Evolutionary conservation across 2,113 vertebrate genomes (phyloP).

Genomic region (Poeciliopsis prolifica): DNA sequence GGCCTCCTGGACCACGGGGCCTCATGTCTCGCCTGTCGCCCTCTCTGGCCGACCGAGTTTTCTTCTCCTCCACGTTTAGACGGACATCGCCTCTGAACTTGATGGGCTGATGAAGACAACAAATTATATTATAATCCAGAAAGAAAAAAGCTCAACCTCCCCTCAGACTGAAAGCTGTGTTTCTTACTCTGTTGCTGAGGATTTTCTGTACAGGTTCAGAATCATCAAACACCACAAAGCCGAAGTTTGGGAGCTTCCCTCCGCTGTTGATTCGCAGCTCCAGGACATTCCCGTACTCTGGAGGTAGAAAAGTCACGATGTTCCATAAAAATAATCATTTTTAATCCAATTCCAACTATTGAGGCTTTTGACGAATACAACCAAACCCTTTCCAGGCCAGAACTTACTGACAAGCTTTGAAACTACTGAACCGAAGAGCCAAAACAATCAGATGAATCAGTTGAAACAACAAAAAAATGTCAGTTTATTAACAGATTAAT

Average conservation of each 20-base stretch:
- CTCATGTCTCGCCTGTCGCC: slow-evolving; percentile 91
- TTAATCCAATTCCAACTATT: not conserved
- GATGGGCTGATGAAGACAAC: slow-evolving; percentile 83
- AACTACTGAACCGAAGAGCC: too few relatives aligned
- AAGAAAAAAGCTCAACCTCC: not conserved
- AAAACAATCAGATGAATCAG: too few relatives aligned
- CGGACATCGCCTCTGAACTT: slow-evolving; percentile 95
- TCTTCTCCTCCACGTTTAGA: slow-evolving; percentile 98
- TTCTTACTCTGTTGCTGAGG: slow-evolving; percentile 86
- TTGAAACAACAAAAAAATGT: too few relatives aligned
- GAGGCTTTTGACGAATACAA: not conserved
- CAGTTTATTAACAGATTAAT: too few relatives aligned
- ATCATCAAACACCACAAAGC: slow-evolving; percentile 98
- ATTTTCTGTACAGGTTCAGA: slow-evolving; percentile 98
- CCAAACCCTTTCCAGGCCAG: too few relatives aligned
- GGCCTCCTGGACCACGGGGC: slow-evolving; percentile 92
- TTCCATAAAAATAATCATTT: not conserved
- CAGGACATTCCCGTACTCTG: slow-evolving; percentile 94
- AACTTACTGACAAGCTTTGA: too few relatives aligned
- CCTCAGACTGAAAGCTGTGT: not conserved
- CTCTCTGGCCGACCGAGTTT: slow-evolving; percentile 93
- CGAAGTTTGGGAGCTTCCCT: slow-evolving; percentile 98
- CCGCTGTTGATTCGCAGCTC: slow-evolving; percentile 98
- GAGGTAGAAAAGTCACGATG: slow-evolving; percentile 31
- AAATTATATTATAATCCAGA: not conserved